Evolutionary conservation across 2,888 invertebrate species (phyloP), one percentile per base, ranked within the genome.

Genomic region (Miltochrista miniata): DNA sequence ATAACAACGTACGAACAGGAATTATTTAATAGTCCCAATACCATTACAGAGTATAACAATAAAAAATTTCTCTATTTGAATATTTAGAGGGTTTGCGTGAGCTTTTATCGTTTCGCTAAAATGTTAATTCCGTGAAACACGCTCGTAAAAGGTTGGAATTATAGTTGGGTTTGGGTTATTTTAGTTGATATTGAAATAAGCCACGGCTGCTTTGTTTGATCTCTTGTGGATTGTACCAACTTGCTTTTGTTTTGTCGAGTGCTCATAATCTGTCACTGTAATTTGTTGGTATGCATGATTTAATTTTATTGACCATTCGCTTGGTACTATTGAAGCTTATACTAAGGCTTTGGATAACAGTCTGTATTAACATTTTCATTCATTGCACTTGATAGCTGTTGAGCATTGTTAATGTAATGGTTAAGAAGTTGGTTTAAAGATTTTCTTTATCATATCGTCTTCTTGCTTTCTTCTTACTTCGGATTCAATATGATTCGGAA

Each of bases 71-170:
- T 69, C 67, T 66, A 76, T 78, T 76, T 76, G 74, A 79, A 78
- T 77, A 76, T 78, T 78, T 74, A 73, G 73, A 70, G 70, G 70
- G 77, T 72, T 81, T 71, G 79, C 80, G 80, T 81, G 80, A 81
- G 80, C 77, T 73, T 84, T 85, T 84, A 85, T 79, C 76, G 75
- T 78, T 68, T 56, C 63, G 81, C 79, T 83, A 81, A 85, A 84
- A 84, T 81, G 83, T 84, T 83, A 81, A 84, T 83, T 79, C 81
- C 76, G 74, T 76, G 81, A 76, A 82, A 83, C 79, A 80, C 67
- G 78, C 67, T 83, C 84, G 79, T 83, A 83, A 85, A 83, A 69
- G 76, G 70, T 68, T 62, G 70, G 68, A 71, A 73, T 75, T 71
- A 74, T 77, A 79, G 79, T 71, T 73, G 72, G 70, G 68, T 72